A percentile compares a stretch with the other conserved stretches of the same genome.
phyloP scores from a whole-genome alignment of 2,113 vertebrate species.

The Lathamus discolor region DNA sequence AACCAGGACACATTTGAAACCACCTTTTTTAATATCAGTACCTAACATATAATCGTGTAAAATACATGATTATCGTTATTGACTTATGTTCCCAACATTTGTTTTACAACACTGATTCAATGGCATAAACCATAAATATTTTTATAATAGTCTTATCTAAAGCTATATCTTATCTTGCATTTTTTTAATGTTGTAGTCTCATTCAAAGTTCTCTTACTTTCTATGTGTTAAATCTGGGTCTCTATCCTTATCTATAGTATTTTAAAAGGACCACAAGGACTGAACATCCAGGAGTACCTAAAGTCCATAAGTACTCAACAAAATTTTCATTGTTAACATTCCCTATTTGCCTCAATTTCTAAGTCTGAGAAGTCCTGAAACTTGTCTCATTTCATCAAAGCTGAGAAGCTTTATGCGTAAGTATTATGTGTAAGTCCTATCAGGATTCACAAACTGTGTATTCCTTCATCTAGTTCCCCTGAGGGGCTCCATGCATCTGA shows the following conservation, averaged over 20 bases:
- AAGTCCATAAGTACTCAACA: background rate
- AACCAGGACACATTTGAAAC: too few relatives aligned
- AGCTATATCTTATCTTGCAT: background rate
- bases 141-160: background rate
- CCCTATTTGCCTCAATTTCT: background rate
- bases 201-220: background rate
- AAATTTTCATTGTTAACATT: background rate
- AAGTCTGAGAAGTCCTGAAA: background rate
- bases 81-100: background rate
- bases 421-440: conserved; percentile 4
- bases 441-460: conserved; percentile 2
- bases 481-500: background rate
- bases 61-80: background rate
- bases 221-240: background rate
- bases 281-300: background rate
- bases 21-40: background rate
- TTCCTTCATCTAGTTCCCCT: conserved; percentile 22
- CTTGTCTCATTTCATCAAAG: conserved; percentile 28
- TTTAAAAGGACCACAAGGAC: background rate
- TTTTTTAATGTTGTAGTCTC: background rate
- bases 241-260: background rate
- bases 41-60: background rate
- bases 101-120: background rate
- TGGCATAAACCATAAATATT: background rate
- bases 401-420: conserved; percentile 21